phyloP scores from a whole-genome alignment of 2,888 invertebrate genomes.

The Dasypolia templi region DNA sequence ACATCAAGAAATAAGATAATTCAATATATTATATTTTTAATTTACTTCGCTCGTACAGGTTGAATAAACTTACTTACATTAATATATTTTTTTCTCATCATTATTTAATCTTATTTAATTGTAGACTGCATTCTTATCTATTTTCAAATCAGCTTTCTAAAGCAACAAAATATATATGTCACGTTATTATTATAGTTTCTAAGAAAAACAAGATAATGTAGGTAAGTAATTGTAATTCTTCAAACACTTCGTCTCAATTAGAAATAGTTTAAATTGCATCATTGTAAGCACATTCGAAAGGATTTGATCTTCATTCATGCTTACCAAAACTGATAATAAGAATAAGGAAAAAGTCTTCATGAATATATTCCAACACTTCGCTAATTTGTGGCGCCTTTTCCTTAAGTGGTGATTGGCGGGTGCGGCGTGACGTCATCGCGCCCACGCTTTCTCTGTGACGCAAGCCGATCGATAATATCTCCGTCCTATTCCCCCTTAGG shows the following conservation, averaged over 20 bases:
- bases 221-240: neutral
- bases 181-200: neutral
- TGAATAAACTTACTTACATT: neutral
- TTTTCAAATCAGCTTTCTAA: neutral
- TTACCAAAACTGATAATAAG: conserved; percentile 34
- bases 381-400: conserved; percentile 86
- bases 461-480: conserved; percentile 86
- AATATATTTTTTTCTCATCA: neutral
- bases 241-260: neutral
- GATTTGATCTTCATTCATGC: conserved; percentile 48
- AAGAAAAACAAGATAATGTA: neutral
- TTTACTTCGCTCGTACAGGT: neutral
- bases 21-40: neutral
- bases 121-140: neutral
- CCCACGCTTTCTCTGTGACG: conserved; percentile 89
- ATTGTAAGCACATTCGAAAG: conserved; percentile 1
- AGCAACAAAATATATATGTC: neutral
- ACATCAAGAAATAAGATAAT: neutral
- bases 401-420: conserved; percentile 79
- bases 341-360: conserved; percentile 58
- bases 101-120: neutral
- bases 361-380: conserved; percentile 74
- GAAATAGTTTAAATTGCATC: neutral
- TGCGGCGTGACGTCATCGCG: conserved; percentile 87
- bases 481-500: conserved; percentile 72